Base-by-base conservation (phyloP, 2,113 vertebrate genomes). In the Ciconia stormi region DNA sequence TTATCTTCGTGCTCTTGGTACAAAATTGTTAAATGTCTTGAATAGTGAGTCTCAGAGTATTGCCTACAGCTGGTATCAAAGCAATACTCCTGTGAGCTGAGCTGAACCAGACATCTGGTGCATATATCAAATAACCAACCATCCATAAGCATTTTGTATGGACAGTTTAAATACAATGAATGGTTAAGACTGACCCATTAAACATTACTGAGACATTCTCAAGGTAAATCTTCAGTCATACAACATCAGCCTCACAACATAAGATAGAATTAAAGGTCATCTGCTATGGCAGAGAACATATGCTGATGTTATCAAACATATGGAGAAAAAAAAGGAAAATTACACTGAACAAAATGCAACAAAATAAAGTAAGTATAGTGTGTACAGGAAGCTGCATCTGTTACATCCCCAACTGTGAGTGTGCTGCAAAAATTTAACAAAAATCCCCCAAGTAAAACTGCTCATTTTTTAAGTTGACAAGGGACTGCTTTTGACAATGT, bases 201-300 rank as follows among this genome's bases (percentile, higher is more conserved):
- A 95, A 94, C 66, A 79, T 96, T 93, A 90, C 82, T 58, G 92
- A 97, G 90, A 95, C 19, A 65, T 90, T 95, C 70, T 90, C 87
- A 94, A 97, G 95, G 93, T 96, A 96, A 96, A 96, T 95, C 84
- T 94, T 79, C 82, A 94, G 72, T 91, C 84, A 73, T 7, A 91
- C 36, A 94, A 56, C 74, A 96, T 93, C 90, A 96, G 53, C 25
- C 27, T 94, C 90, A 30, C 93, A 88, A 94, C 36, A 82, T 38
- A 90, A 90, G 78, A 50, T 73, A 87, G 61, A 96, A 91, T 96
- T 96, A 96, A 90, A 94, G 90, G 93, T 96, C 96, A 91, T 53
- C 82, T 90, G 44, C 74, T 85, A 9, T 42, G 53, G 19, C 46
- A 93, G 44, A 90, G 58, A 95, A 72, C 93, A 91, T 94, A 96